Evolutionary conservation across 2,888 invertebrate species (phyloP), one percentile per base, ranked within the genome.

Genomic region (Rapana venosa): DNA sequence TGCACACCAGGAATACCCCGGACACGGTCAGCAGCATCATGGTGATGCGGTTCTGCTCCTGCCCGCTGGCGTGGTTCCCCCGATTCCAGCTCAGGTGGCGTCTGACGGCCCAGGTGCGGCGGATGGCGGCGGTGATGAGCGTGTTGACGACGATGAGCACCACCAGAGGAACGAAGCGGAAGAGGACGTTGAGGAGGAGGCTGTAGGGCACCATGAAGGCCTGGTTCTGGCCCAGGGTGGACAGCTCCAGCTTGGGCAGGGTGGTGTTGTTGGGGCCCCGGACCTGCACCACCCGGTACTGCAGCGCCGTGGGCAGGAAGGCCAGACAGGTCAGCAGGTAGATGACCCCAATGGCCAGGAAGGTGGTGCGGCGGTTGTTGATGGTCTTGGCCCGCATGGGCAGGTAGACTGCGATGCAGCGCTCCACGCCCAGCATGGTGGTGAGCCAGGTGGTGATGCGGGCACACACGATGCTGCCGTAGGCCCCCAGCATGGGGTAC

Each of bases 391-490:
- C 94, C 88, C 92, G 92, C 92, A 95, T 93, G 83, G 95, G 95
- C 89, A 93, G 94, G 90, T 93, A 94, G 56, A 95, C 94, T n/a
- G 95, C 94, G 30, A 95, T 92, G 84, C 94, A 94, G 77, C 95
- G 91, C 90, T 94, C 94, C 58, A 93, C 91, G 87, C 94, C 94
- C 61, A 95, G 91, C 88, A 95, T 88, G 20, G 93, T 92, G 5
- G 94, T 94, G 79, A 95, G 90, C 90, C 93, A 92, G 11, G 95
- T 94, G 56, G 95, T 94, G 81, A 94, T 94, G 77, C 94, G 91
- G 20, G 94, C 94, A 0, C 93, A 93, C 20, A 94, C 94, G 81
- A 94, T 92, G 91, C 94, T 95, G 15, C 93, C 92, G 88, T 94
- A 95, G 0, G 94, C 93, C 15, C 94, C 95, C 84, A 94, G 90